A percentile compares a stretch with the other conserved stretches of the same genome.
Evolutionary conservation across 1,140 invertebrate genomes (phyloP).

Genomic region (Drosophila tristis): DNA sequence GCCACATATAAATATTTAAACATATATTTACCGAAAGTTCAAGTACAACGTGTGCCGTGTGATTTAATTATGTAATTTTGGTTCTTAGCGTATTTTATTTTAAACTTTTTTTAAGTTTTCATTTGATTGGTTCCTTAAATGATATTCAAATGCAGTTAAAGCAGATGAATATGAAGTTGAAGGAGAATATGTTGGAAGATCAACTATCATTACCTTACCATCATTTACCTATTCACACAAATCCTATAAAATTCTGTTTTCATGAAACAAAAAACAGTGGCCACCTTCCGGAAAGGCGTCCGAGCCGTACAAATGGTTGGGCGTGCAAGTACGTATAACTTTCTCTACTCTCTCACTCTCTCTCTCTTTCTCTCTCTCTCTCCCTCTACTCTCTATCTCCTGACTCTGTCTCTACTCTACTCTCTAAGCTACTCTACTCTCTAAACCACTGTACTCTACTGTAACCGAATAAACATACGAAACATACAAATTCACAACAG

Average conservation of each 20-base stretch:
- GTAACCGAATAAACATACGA: conserved; percentile 66
- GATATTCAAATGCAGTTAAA: conserved; percentile 45
- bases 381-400: conserved; percentile 43
- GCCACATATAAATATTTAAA: conserved; percentile 61
- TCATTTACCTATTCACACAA: conserved; percentile 84
- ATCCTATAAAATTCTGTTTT: conserved; percentile 84
- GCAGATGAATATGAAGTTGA: conserved; percentile 47
- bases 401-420: conserved; percentile 49
- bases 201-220: conserved; percentile 78
- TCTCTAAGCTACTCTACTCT: conserved; percentile 26
- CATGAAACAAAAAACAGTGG: conserved; percentile 90
- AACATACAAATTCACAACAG: conserved; percentile 45
- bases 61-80: conserved; percentile 40
- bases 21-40: conserved; percentile 60
- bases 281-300: conserved; percentile 99
- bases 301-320: conserved; percentile 98
- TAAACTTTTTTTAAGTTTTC: conserved; percentile 29
- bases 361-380: conserved; percentile 54
- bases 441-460: conserved; percentile 36
- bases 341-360: conserved; percentile 65
- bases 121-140: conserved; percentile 51
- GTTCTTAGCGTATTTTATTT: conserved; percentile 35
- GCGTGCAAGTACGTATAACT: conserved; percentile 96
- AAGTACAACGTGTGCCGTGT: conserved; percentile 62
- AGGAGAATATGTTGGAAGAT: conserved; percentile 45